Base-by-base conservation (phyloP, 2,888 invertebrate species). In the Pachliopta kotzebuea region DNA sequence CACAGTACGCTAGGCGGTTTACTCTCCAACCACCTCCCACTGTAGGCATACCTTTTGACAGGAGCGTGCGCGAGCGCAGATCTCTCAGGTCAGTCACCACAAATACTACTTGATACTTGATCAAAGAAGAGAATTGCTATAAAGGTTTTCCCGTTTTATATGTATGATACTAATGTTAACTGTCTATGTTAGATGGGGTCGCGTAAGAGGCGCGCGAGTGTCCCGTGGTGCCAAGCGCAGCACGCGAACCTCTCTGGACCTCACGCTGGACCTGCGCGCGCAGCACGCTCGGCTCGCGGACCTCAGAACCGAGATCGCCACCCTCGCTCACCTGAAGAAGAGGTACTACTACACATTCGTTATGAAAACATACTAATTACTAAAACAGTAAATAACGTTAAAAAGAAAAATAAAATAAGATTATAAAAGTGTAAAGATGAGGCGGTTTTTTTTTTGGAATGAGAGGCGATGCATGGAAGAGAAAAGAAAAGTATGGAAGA, bases 201-300 rank as follows among this genome's bases (percentile, higher is more conserved):
- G 73, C 29, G 72, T 68, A 62, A 67, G 69, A 65, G 60, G 70
- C 57, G 70, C 71, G 8, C 68, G 70, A 67, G 53, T 68, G 69
- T 70, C 67, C 14, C 61, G 68, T 57, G 65, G 71, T 11, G 71
- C 71, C 67, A 93, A 94, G 56, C 94, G 94, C 59, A 93, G 94
- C 37, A 94, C 96, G 37, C 93, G 97, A 72, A 98, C 98, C 0
- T 98, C 98, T 0, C 93, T 98, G 60, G 98, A 98, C 86, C 93
- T 98, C 71, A 96, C 98, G 80, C 92, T 98, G 68, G 98, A 98
- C 87, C 93, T 98, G 72, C 96, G 96, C 84, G 98, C 98, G 62
- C 98, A 98, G 79, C 97, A 98, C 85, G 95, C 96, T 18, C 93
- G 96, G 65, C 91, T 98, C 61, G 94, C 95, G 69, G 96, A 97